Conservation (phyloP, 2,113 vertebrate species). For the Xenopus laevis region DNA sequence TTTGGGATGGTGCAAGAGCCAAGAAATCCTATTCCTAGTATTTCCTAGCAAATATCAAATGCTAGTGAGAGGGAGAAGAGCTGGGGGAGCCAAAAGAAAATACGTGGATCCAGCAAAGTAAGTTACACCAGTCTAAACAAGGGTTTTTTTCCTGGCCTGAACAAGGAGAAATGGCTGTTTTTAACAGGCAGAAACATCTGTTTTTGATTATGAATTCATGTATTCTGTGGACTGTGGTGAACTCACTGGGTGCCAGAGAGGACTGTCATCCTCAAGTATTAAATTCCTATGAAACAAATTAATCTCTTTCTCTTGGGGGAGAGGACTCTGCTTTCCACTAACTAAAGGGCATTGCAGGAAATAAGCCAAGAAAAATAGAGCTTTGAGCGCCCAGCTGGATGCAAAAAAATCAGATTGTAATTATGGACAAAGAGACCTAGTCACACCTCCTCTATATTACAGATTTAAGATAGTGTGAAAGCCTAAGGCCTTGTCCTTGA, state of each 20-base stretch:
- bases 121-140: constrained; percentile 62
- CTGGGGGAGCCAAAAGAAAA: constrained; percentile 47
- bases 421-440: constrained; percentile 52
- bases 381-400: constrained; percentile 49
- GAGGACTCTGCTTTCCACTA: constrained; percentile 52
- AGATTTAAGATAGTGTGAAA: constrained; percentile 5
- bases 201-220: constrained; percentile 67
- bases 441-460: constrained; percentile 26
- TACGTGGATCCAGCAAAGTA: constrained; percentile 52
- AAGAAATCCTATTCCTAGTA: constrained; percentile 57
- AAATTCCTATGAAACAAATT: constrained; percentile 64
- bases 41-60: constrained; percentile 61
- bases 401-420: constrained; percentile 54
- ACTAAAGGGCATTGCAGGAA: constrained; percentile 52
- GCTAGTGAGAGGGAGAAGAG: constrained; percentile 46
- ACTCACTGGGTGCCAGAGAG: constrained; percentile 51
- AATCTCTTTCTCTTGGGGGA: constrained; percentile 53
- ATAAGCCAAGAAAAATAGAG: constrained; percentile 61
- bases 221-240: constrained; percentile 54
- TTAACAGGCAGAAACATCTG: constrained; percentile 62
- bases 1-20: constrained; percentile 54
- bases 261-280: constrained; percentile 56
- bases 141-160: constrained; percentile 49
- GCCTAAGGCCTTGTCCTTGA: constrained; percentile 20
- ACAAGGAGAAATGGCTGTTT: constrained; percentile 56